phyloP scores from a whole-genome alignment of 2,888 invertebrate genomes.

The Amphipyra berbera region DNA sequence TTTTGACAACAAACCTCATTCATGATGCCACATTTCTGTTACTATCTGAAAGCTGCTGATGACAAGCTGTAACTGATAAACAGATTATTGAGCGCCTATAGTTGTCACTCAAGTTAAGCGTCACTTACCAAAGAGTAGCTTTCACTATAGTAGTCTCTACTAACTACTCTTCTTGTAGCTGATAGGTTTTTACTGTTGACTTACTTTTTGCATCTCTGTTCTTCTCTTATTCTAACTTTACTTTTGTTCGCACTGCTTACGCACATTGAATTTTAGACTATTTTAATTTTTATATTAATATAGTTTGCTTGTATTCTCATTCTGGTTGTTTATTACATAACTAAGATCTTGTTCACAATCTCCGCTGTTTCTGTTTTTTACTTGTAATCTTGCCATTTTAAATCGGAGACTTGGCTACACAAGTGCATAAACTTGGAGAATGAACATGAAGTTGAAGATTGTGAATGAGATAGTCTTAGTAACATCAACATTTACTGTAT shows the following conservation, averaged over 20 bases:
- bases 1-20: slow-evolving; percentile 73
- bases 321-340: slow-evolving; percentile 44
- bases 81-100: slow-evolving; percentile 59
- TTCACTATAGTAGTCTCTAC: slow-evolving; percentile 61
- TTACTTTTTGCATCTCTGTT: slow-evolving; percentile 60
- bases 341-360: slow-evolving; percentile 45
- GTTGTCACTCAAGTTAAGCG: slow-evolving; percentile 48
- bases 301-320: slow-evolving; percentile 68
- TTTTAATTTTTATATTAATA: slow-evolving; percentile 58
- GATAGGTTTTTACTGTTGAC: slow-evolving; percentile 54
- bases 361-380: slow-evolving; percentile 18
- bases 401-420: slow-evolving; percentile 10
- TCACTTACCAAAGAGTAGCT: slow-evolving; percentile 55
- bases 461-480: slow-evolving; percentile 45
- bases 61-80: slow-evolving; percentile 75
- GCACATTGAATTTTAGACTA: slow-evolving; percentile 73
- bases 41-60: slow-evolving; percentile 76
- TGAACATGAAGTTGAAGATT: slow-evolving; percentile 21
- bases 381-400: slow-evolving; percentile 13
- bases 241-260: slow-evolving; percentile 83
- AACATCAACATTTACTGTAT: slow-evolving; percentile 30
- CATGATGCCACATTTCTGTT: slow-evolving; percentile 72
- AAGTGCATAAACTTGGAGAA: slow-evolving; percentile 13
- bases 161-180: slow-evolving; percentile 57
- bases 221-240: slow-evolving; percentile 56